Percentiles rank a stretch among this genome's conserved stretches.
Evolutionary conservation across 2,113 vertebrate genomes (phyloP).

Genomic region (Bos javanicus): DNA sequence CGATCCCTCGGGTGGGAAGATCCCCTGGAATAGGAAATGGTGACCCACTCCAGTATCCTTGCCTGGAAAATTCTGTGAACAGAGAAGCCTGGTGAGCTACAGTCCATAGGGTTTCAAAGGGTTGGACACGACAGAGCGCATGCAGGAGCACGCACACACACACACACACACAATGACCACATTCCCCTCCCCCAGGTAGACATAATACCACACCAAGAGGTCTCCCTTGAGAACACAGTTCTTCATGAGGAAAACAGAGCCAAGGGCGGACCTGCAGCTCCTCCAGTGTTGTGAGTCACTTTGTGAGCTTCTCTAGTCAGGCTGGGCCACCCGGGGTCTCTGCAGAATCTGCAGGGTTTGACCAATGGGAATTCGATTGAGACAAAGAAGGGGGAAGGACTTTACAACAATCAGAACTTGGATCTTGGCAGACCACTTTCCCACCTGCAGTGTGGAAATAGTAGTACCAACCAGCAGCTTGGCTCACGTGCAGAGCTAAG

Average conservation of each 20-base stretch:
- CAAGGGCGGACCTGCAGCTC: too few species aligned
- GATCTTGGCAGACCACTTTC: not conserved
- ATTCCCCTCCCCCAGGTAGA: not conserved
- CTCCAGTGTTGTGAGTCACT: not conserved
- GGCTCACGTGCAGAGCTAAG: not conserved
- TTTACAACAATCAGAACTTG: not conserved
- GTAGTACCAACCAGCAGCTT: not conserved
- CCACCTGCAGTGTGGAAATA: not conserved
- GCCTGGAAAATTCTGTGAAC: not conserved
- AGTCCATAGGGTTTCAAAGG: not conserved
- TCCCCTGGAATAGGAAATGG: not conserved
- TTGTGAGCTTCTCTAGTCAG: not conserved
- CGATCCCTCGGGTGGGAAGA: not conserved
- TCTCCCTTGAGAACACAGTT: not conserved
- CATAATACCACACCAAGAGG: not conserved
- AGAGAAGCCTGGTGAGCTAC: not conserved
- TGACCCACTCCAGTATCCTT: not conserved
- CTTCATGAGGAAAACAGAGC: not conserved
- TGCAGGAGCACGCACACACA: not conserved
- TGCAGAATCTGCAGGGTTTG: not conserved
- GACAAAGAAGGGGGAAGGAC: not conserved
- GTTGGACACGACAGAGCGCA: not conserved
- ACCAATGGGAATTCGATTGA: not conserved
- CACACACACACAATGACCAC: not conserved
- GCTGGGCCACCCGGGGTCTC: not conserved